Conservation (phyloP, 2,113 vertebrate species). For the Notechis scutatus region DNA sequence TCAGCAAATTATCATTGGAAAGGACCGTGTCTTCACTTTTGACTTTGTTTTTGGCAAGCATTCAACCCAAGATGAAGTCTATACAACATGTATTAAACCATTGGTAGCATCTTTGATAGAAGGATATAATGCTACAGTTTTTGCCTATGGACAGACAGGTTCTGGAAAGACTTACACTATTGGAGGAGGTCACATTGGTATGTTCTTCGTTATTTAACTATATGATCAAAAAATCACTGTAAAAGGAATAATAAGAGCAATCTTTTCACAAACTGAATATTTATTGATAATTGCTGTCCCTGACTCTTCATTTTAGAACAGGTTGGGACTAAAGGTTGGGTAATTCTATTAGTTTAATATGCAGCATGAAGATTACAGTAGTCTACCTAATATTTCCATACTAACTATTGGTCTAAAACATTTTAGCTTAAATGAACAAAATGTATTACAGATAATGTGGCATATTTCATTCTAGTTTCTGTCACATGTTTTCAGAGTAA, state of each 20-base stretch:
- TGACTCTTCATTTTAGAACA: background rate
- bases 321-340: background rate
- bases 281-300: background rate
- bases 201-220: slow-evolving; percentile 40
- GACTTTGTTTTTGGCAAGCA: slow-evolving; percentile 86
- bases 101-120: slow-evolving; percentile 77
- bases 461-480: background rate
- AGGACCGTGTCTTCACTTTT: slow-evolving; percentile 81
- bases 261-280: background rate
- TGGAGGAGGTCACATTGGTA: slow-evolving; percentile 77
- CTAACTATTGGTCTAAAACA: background rate
- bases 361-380: background rate
- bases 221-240: background rate
- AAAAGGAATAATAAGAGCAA: background rate
- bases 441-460: background rate
- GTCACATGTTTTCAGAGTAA: background rate
- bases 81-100: slow-evolving; percentile 79
- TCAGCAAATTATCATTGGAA: slow-evolving; percentile 79
- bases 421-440: background rate
- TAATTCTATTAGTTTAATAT: background rate
- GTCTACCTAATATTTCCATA: background rate
- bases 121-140: slow-evolving; percentile 88
- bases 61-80: slow-evolving; percentile 82
- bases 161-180: slow-evolving; percentile 93
- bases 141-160: slow-evolving; percentile 91